Evolutionary conservation across 2,888 invertebrate species (phyloP).

Genomic region (Physocephala rufipes): DNA sequence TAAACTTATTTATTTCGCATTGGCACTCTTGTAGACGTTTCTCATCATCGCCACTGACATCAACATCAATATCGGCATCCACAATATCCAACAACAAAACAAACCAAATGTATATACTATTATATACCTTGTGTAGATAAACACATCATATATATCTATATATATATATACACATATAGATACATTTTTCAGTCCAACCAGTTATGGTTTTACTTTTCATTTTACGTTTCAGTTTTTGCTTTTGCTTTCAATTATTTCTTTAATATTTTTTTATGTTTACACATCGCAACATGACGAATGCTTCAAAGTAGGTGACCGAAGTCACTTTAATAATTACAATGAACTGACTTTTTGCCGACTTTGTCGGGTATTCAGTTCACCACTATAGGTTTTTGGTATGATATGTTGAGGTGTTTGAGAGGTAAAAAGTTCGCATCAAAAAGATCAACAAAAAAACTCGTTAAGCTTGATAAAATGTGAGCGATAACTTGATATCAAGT

Average conservation of each 20-base stretch:
- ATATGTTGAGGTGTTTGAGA: neutral
- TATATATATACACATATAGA: constrained; percentile 25
- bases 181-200: constrained; percentile 23
- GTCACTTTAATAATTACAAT: constrained; percentile 22
- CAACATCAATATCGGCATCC: too few species aligned
- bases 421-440: too few species aligned
- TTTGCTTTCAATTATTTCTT: constrained; percentile 9
- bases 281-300: neutral
- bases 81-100: too few species aligned
- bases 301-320: constrained; percentile 32
- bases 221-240: constrained; percentile 22
- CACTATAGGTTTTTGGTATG: constrained; percentile 7
- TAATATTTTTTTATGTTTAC: neutral
- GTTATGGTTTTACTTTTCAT: constrained; percentile 24
- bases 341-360: constrained; percentile 2
- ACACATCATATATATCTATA: neutral
- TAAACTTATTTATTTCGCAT: constrained; percentile 18
- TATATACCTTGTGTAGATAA: constrained; percentile 5
- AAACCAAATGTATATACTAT: too few species aligned
- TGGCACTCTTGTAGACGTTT: neutral
- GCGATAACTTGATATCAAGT: too few species aligned
- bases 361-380: neutral
- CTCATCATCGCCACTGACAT: too few species aligned
- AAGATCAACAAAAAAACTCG: neutral
- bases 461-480: constrained; percentile 18